Percentiles rank a stretch among this genome's conserved stretches.
Evolutionary conservation across 2,113 vertebrate species (phyloP).

Genomic region (Hucho hucho): DNA sequence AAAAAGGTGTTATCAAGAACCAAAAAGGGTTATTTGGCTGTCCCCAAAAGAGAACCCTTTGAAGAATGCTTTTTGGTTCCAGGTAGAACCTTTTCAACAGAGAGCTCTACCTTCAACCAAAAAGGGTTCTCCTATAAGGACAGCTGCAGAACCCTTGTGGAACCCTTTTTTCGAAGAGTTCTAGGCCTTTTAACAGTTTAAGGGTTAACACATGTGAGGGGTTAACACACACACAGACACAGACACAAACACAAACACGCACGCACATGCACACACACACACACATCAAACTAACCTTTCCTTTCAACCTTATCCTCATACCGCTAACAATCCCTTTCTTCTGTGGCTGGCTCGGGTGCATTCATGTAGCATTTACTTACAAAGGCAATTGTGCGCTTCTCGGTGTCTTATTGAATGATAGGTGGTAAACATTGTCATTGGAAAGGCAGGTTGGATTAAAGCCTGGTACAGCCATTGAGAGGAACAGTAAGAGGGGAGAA

Average conservation of each 20-base stretch:
- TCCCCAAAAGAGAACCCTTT: too few relatives aligned
- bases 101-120: too few relatives aligned
- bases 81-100: too few relatives aligned
- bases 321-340: constrained; percentile 39
- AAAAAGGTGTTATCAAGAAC: neutral
- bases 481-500: constrained; percentile 54
- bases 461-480: constrained; percentile 60
- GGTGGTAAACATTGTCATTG: constrained; percentile 73
- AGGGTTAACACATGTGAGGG: neutral
- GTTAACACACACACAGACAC: neutral
- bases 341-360: constrained; percentile 30
- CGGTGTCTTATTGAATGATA: constrained; percentile 65
- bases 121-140: too few relatives aligned
- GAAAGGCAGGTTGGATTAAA: constrained; percentile 68
- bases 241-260: constrained; percentile 2
- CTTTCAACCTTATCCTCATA: constrained; percentile 33
- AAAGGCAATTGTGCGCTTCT: constrained; percentile 56
- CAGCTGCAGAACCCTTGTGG: too few relatives aligned
- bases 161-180: neutral
- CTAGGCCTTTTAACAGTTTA: constrained; percentile 3
- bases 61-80: too few relatives aligned
- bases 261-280: constrained; percentile 22
- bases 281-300: constrained; percentile 5
- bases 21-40: too few relatives aligned
- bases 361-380: constrained; percentile 44